Conservation (phyloP, 1,140 invertebrate species). For the Pollicipes pollicipes region DNA sequence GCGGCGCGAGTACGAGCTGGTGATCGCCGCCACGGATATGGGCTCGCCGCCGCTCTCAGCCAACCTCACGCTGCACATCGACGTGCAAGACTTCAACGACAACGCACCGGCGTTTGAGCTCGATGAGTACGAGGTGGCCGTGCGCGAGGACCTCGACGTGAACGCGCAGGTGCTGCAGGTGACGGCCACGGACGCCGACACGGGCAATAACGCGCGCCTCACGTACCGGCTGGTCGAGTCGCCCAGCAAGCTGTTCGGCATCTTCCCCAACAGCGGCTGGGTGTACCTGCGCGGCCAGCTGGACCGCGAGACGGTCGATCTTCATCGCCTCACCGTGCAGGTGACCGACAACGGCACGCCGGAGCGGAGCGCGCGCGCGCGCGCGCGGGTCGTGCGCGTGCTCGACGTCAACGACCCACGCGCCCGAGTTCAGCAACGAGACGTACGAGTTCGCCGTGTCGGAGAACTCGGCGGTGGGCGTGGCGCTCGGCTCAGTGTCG, state of each 20-base stretch:
- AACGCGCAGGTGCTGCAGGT: constrained; percentile 58
- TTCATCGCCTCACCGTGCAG: constrained; percentile 56
- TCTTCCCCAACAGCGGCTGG: constrained; percentile 71
- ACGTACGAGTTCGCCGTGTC: constrained; percentile 62
- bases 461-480: constrained; percentile 67
- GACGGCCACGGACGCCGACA: constrained; percentile 71
- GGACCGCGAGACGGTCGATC: constrained; percentile 60
- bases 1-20: constrained; percentile 55
- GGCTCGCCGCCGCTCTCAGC: constrained; percentile 50
- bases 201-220: constrained; percentile 78
- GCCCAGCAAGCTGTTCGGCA: constrained; percentile 46
- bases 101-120: constrained; percentile 72
- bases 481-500: constrained; percentile 50
- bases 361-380: constrained; percentile 55
- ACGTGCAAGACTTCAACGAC: constrained; percentile 87
- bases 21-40: constrained; percentile 62
- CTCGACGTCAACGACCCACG: constrained; percentile 86
- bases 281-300: constrained; percentile 47
- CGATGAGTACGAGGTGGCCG: constrained; percentile 55
- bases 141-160: constrained; percentile 56
- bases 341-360: constrained; percentile 78
- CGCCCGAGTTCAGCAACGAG: constrained; percentile 27
- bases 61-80: constrained; percentile 65
- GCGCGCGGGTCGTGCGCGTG: constrained; percentile 54
- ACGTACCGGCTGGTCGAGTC: constrained; percentile 51